phyloP scores from a whole-genome alignment of 35 echinoderm and acorn worm genomes.

The Anneissia japonica region DNA sequence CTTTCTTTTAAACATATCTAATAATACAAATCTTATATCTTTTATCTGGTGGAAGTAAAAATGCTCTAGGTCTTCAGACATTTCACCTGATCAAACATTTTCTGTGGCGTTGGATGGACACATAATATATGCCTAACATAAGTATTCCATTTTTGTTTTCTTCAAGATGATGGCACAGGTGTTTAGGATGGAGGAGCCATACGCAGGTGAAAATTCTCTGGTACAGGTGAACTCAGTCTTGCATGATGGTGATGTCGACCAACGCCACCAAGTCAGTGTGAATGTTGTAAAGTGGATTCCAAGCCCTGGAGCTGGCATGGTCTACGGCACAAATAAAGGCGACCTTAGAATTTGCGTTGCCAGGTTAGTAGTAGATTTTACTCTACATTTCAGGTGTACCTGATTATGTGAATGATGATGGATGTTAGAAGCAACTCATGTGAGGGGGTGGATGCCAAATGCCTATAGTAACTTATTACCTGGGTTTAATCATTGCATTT shows the following conservation, averaged over 20 bases:
- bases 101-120: not conserved
- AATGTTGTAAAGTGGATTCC: slow-evolving; percentile 89
- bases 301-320: slow-evolving; percentile 55
- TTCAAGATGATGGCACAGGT: slow-evolving; percentile 55
- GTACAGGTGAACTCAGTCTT: slow-evolving; percentile 35
- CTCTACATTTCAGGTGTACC: not conserved
- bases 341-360: slow-evolving; percentile 71
- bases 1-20: no score
- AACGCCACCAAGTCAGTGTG: slow-evolving; percentile 41
- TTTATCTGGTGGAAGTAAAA: no score
- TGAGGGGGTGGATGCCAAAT: no score
- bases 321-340: slow-evolving; percentile 84
- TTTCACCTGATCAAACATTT: not conserved
- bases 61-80: no score
- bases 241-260: slow-evolving; percentile 42
- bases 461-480: no score
- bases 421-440: no score
- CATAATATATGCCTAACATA: no score
- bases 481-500: no score
- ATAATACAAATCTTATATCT: no score
- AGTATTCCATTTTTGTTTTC: no score
- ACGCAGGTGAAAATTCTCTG: slow-evolving; percentile 42
- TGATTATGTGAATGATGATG: not conserved
- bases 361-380: slow-evolving; percentile 57
- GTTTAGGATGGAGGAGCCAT: slow-evolving; percentile 41